These are phyloP conservation scores for Bemisia tabaci DNA, from an alignment of 1,140 invertebrate species.

Conservation along the genomic window DNA sequence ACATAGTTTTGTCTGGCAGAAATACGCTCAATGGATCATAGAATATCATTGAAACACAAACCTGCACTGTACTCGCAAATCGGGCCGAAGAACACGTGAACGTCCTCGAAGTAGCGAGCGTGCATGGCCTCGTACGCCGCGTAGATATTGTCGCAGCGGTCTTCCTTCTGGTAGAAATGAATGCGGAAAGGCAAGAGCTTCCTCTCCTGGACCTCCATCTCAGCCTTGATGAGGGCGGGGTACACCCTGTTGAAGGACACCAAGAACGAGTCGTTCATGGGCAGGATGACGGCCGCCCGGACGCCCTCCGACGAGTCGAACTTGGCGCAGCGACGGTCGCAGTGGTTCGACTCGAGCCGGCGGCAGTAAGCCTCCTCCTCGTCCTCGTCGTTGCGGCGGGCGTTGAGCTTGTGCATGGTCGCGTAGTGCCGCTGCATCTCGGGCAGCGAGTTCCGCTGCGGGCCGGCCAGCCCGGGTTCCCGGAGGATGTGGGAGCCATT, in stretches of 20 bases:
- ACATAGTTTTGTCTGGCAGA: too few species aligned
- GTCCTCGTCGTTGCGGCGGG: neutral
- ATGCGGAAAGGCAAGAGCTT: conserved; percentile 38
- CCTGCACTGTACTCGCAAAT: conserved; percentile 58
- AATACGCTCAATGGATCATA: too few species aligned
- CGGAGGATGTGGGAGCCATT: too few species aligned
- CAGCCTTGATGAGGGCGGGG: conserved; percentile 41
- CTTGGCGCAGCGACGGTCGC: neutral
- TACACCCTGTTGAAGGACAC: conserved; percentile 36
- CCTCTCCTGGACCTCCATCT: conserved; percentile 31
- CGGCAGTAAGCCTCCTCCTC: neutral
- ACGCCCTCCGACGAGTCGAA: conserved; percentile 24
- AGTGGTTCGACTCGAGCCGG: neutral
- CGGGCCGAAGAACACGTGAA: conserved; percentile 56
- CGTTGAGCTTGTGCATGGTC: too few species aligned
- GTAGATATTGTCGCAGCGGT: conserved; percentile 50
- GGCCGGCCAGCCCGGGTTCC: too few species aligned
- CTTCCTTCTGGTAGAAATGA: conserved; percentile 43
- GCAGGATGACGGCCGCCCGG: conserved; percentile 38
- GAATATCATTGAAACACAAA: too few species aligned
- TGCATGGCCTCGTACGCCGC: conserved; percentile 35
- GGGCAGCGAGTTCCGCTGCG: too few species aligned
- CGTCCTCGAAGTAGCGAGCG: conserved; percentile 41
- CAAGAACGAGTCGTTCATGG: conserved; percentile 23
- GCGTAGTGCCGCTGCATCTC: too few species aligned